Base-by-base conservation (phyloP, 2,888 invertebrate species). In the Drosophila mulleri region DNA sequence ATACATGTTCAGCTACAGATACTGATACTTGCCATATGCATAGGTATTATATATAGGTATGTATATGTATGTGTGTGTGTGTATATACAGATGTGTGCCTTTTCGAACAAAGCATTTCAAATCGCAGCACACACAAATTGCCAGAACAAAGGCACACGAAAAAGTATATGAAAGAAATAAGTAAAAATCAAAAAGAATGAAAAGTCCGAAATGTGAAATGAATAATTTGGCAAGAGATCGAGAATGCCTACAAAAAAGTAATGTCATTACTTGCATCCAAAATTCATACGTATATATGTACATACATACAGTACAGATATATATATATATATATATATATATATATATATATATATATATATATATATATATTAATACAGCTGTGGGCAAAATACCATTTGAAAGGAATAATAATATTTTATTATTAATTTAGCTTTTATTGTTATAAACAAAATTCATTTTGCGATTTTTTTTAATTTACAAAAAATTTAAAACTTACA, bases 81-180 rank as follows among this genome's bases (percentile, higher is more conserved):
- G n/a, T n/a, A n/a, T n/a, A n/a, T n/a, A n/a, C n/a, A n/a, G n/a
- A n/a, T n/a, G n/a, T n/a, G 41, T n/a, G 6, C 20, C 53, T 74
- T 67, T 57, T 66, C 71, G 75, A 86, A 86, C 85, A 86, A 86
- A 86, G 88, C 74, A 75, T 75, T 76, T 83, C 72, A 90, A 87
- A 88, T 82, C 78, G 67, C 67, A 58, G 72, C 72, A 67, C 47
- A 74, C 59, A 48, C 26, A 60, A 61, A 50, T 39, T 45, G 39
- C n/a, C 48, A 71, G 76, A 86, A 89, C 83, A 84, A 88, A 87
- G 75, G 67, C 69, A 57, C n/a, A 54, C 42, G 42, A 67, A 68
- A 68, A 61, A 16, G 9, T 20, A 14, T 45, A 57, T 37, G 7
- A 26, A 63, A 32, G 54, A 35, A 18, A 32, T 1, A 39, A 18